Evolutionary conservation across 30 jellyfish, hydroid and myxozoan species (phyloP).

Genomic region (Rhopilema esculentum): DNA sequence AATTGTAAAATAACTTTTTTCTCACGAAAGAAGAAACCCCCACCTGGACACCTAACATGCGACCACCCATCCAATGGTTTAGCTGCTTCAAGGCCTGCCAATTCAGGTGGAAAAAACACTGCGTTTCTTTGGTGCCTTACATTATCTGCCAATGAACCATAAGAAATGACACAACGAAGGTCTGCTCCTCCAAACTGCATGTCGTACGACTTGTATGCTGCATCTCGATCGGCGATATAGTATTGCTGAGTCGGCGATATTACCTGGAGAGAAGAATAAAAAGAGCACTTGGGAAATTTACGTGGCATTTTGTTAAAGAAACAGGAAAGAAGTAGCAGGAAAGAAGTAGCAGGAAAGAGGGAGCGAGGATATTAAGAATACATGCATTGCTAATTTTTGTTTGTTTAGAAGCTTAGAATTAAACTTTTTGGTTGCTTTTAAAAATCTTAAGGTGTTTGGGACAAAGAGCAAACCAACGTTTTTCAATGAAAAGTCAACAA

Average conservation of each 20-base stretch:
- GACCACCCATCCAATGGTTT: conserved; percentile 95
- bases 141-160: conserved; percentile 40
- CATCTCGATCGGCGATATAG: conserved; percentile 88
- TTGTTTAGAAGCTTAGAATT: too few relatives aligned
- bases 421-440: too few relatives aligned
- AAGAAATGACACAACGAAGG: conserved; percentile 31
- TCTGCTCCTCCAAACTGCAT: conserved; percentile 74
- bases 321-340: background rate
- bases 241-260: conserved; percentile 65
- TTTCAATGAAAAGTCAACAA: too few relatives aligned
- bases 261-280: conserved; percentile 49
- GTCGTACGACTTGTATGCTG: conserved; percentile 74
- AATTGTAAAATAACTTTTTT: too few relatives aligned
- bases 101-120: conserved; percentile 69
- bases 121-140: conserved; percentile 20
- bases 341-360: background rate
- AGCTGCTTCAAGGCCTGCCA: conserved; percentile 87
- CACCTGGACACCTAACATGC: conserved; percentile 88
- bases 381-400: too few relatives aligned
- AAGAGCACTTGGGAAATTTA: background rate
- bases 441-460: too few relatives aligned
- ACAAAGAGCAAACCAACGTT: too few relatives aligned
- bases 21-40: too few relatives aligned
- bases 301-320: too few relatives aligned
- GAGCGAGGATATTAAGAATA: too few relatives aligned